Evolutionary conservation across 2,888 invertebrate genomes (phyloP), one percentile per base, ranked within the genome.

Genomic region (Macropis europaea): DNA sequence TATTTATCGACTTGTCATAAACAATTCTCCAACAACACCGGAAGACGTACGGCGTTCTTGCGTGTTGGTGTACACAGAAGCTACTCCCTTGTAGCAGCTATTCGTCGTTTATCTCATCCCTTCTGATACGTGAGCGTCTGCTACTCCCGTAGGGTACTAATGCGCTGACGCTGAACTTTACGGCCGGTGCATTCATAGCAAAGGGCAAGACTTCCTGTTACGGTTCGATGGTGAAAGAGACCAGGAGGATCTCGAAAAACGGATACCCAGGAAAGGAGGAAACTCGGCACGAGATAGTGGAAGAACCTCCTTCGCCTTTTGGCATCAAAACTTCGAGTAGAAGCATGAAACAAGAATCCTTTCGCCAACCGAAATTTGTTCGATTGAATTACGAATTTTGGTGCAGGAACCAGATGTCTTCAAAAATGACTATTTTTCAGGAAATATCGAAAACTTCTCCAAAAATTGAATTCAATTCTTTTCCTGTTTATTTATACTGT

Each of bases 61-160:
- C 6, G 22, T 30, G 50, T 30, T n/a, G 28, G 15, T 17, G 24
- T 40, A 26, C 42, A 30, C 13, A 3, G n/a, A 17, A n/a, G 15
- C n/a, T 22, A n/a, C n/a, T n/a, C n/a, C 7, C 57, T 50, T 36
- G 13, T 42, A 28, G 17, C 5, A 15, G 26, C 13, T 28, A 47
- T 9, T 26, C 47, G 24, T 22, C 66, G 48, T 64, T 69, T 68
- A 57, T 69, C 59, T 56, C 38, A 28, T 30, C 38, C 15, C 28
- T 48, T 53, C 26, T 24, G 66, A 69, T 69, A 66, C 59, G 62
- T 69, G 66, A 69, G 50, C 32, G 57, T 53, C 54, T 61, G 42
- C 54, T 30, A 26, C 17, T 15, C 54, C 19, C n/a, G 24, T 32
- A 15, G 28, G 30, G 24, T 63, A 63, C 64, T 60, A 60, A 40